Percentiles rank a stretch among this genome's conserved stretches.
Conservation (phyloP, 2,888 invertebrate genomes). For the Macroteleia sp. region DNA sequence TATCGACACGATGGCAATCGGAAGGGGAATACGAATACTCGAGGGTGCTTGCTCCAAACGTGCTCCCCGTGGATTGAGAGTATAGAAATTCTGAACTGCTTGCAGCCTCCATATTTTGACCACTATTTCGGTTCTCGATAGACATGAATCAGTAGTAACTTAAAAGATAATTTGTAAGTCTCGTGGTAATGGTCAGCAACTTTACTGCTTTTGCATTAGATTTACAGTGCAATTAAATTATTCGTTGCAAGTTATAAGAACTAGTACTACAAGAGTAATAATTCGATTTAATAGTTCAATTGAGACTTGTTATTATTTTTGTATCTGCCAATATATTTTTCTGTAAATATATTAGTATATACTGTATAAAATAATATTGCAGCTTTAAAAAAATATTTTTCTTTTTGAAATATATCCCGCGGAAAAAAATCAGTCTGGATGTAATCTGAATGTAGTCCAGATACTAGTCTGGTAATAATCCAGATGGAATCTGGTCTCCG, state of each 20-base stretch:
- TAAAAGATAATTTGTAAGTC: slow-evolving; percentile 54
- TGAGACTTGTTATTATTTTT: too few species aligned
- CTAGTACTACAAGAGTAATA: slow-evolving; percentile 20
- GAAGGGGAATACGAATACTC: slow-evolving; percentile 55
- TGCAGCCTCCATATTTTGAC: slow-evolving; percentile 48
- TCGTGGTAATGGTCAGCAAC: slow-evolving; percentile 48
- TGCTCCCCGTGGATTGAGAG: slow-evolving; percentile 54
- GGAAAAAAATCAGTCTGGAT: too few species aligned
- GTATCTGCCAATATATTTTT: too few species aligned
- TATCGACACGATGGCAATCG: slow-evolving; percentile 64
- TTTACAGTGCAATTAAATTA: slow-evolving; percentile 55
- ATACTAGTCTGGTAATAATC: too few species aligned
- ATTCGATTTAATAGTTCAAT: too few species aligned
- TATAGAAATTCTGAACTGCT: slow-evolving; percentile 53
- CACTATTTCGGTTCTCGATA: slow-evolving; percentile 34
- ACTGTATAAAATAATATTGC: too few species aligned
- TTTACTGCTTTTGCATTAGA: slow-evolving; percentile 44
- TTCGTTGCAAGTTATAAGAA: slow-evolving; percentile 48
- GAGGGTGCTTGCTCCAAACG: slow-evolving; percentile 54
- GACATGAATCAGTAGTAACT: slow-evolving; percentile 63
- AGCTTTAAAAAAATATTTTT: too few species aligned
- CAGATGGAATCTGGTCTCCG: too few species aligned
- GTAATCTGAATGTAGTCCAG: too few species aligned
- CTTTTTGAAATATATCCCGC: too few species aligned
- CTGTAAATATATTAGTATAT: too few species aligned